phyloP scores from a whole-genome alignment of 2,113 vertebrate species.

The Irena cyanogastra region DNA sequence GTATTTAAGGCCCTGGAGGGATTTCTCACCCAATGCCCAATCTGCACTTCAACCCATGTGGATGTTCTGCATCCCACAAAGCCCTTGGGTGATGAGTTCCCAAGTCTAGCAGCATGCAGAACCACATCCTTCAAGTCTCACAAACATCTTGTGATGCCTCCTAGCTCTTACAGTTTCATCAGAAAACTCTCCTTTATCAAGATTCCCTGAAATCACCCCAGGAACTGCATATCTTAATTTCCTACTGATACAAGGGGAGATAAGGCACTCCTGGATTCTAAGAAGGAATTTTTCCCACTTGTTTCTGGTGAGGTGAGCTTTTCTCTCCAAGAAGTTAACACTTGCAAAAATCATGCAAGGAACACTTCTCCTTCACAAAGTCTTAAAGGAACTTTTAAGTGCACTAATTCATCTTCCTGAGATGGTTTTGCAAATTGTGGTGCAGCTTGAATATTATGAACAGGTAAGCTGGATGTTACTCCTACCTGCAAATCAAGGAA shows the following conservation, averaged over 20 bases:
- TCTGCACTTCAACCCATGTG: background rate
- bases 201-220: background rate
- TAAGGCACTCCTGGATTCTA: background rate
- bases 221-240: background rate
- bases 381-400: background rate
- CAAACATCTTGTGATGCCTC: background rate
- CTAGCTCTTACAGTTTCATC: background rate
- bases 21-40: background rate
- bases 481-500: background rate
- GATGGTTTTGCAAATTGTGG: background rate
- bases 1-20: background rate
- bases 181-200: background rate
- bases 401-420: background rate
- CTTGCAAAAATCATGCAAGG: background rate
- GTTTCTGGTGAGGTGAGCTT: background rate
- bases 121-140: background rate
- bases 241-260: background rate
- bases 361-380: background rate
- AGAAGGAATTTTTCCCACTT: background rate
- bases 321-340: background rate
- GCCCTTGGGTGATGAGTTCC: background rate
- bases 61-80: background rate
- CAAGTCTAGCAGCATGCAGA: background rate
- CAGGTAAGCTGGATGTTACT: background rate
- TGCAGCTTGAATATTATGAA: background rate